These are phyloP conservation scores for Tychaedon coryphoeus DNA, from an alignment of 2,113 vertebrate genomes.

Conservation along the genomic window DNA sequence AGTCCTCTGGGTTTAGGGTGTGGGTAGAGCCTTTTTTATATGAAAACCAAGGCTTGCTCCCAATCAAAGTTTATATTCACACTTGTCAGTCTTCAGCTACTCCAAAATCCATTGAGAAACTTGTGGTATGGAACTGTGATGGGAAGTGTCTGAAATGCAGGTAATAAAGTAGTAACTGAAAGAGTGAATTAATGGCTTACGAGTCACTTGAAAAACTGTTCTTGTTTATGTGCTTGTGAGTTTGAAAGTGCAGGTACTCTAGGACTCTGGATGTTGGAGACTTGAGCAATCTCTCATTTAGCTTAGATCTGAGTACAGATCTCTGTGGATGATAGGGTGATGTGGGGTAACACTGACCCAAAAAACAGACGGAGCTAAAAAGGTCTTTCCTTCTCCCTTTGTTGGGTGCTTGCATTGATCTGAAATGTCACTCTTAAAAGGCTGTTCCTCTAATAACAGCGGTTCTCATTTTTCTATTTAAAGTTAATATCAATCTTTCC, in stretches of 20 bases:
- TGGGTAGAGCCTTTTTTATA: background rate
- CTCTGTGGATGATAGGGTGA: background rate
- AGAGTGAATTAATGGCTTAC: background rate
- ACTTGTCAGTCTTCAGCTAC: background rate
- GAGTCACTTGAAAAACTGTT: background rate
- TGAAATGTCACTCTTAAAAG: background rate
- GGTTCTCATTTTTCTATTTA: background rate
- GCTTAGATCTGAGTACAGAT: background rate
- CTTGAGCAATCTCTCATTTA: background rate
- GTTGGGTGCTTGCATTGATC: background rate
- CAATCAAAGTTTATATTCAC: background rate
- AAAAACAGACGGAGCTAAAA: background rate
- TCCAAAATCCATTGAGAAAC: background rate
- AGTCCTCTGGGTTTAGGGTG: background rate
- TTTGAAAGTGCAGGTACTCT: background rate
- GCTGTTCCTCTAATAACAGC: background rate
- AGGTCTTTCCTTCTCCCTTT: background rate
- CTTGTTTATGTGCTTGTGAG: background rate
- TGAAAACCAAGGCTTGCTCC: background rate
- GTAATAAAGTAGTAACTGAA: background rate
- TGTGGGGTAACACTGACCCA: background rate
- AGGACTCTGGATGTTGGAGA: background rate
- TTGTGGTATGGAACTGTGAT: background rate
- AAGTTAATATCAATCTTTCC: background rate
- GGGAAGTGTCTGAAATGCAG: background rate